Conservation (phyloP, 2,888 invertebrate genomes). For the Blomia tropicalis region DNA sequence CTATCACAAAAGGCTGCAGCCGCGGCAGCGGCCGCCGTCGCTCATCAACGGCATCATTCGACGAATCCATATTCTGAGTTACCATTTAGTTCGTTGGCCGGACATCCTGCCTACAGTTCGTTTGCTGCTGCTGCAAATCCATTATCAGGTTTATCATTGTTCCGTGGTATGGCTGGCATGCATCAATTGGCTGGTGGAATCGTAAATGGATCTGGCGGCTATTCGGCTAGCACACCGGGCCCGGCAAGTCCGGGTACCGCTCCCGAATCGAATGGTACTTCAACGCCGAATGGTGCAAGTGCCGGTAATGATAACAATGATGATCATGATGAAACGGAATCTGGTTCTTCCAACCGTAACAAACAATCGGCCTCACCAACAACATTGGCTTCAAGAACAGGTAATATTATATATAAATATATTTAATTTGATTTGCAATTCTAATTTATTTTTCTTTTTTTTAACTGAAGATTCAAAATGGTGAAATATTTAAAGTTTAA, state of each 20-base stretch:
- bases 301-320: neutral
- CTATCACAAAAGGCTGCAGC: neutral
- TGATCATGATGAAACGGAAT: constrained; percentile 59
- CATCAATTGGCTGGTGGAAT: neutral
- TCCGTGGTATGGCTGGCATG: constrained; percentile 18
- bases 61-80: neutral
- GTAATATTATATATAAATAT: neutral
- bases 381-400: neutral
- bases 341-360: constrained; percentile 36
- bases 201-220: neutral
- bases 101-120: neutral
- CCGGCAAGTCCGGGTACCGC: neutral
- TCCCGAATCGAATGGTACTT: neutral
- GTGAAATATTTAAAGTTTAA: no score
- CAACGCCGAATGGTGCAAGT: neutral
- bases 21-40: constrained; percentile 10
- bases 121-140: neutral
- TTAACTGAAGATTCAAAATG: no score
- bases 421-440: no score
- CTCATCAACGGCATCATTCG: constrained; percentile 14
- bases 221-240: neutral
- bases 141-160: constrained; percentile 19
- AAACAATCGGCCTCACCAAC: neutral
- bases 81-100: neutral
- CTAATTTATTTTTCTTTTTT: neutral